A percentile compares a stretch with the other conserved stretches of the same genome.
phyloP scores from a whole-genome alignment of 2,797 vertebrate genomes.

The Channa striata region DNA sequence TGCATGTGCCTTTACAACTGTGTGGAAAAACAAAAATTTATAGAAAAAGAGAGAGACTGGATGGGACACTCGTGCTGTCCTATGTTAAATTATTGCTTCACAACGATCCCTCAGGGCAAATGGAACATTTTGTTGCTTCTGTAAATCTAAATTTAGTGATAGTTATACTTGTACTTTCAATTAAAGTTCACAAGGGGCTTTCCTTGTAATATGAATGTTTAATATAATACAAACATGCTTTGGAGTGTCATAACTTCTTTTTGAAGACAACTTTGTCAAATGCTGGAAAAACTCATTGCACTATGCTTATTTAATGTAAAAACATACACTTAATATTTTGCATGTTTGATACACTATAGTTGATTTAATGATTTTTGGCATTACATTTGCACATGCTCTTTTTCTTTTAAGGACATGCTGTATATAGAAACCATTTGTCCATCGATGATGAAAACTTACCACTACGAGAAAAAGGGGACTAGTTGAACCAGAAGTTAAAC shows the following conservation, averaged over 20 bases:
- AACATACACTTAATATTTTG: neutral
- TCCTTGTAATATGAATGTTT: conserved; percentile 2
- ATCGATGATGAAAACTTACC: conserved; percentile 45
- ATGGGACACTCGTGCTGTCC: conserved; percentile 54
- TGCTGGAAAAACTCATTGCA: neutral
- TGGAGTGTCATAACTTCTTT: neutral
- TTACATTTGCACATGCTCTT: neutral
- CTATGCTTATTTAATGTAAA: neutral
- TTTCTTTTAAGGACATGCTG: neutral
- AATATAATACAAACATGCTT: conserved; percentile 8
- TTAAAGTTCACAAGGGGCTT: conserved; percentile 17
- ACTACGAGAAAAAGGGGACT: neutral
- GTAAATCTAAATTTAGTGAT: conserved; percentile 46
- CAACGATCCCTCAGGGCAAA: conserved; percentile 34
- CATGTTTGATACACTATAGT: neutral
- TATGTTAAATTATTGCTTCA: conserved; percentile 52
- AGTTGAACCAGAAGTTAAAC: conserved; percentile 2
- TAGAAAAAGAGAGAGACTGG: conserved; percentile 34
- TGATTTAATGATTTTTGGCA: neutral
- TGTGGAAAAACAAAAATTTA: conserved; percentile 32
- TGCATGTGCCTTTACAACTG: neutral
- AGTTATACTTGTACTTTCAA: neutral
- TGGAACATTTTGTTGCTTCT: conserved; percentile 25
- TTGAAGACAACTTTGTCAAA: neutral
- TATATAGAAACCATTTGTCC: neutral